These are phyloP conservation scores for Eretmochelys imbricata DNA, from an alignment of 2,113 vertebrate genomes.

Conservation along the genomic window DNA sequence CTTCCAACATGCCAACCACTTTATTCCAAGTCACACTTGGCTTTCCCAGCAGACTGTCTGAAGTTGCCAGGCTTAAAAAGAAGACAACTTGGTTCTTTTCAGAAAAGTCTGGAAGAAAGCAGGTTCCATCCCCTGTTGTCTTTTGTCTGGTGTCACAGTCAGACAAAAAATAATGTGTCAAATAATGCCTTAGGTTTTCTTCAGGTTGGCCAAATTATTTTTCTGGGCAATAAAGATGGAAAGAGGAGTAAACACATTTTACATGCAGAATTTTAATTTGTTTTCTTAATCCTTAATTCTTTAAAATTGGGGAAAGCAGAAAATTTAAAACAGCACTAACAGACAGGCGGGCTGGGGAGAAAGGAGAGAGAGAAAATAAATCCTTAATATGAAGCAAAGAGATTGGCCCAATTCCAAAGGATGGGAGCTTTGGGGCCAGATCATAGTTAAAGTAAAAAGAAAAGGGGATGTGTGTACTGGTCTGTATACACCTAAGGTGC, in stretches of 20 bases:
- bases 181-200: background rate
- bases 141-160: background rate
- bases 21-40: background rate
- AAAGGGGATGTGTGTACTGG: background rate
- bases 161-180: background rate
- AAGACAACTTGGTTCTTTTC: background rate
- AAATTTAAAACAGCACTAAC: background rate
- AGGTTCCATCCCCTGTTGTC: background rate
- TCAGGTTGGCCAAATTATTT: background rate
- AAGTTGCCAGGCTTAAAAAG: background rate
- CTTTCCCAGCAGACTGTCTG: rapidly evolving
- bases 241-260: background rate
- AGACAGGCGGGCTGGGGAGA: background rate
- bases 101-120: background rate
- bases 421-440: background rate
- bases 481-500: background rate
- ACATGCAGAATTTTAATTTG: background rate
- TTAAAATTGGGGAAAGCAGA: background rate
- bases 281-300: background rate
- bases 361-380: background rate
- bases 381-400: background rate
- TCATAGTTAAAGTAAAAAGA: background rate
- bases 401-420: background rate
- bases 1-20: background rate
- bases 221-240: background rate